Base-by-base conservation (phyloP, 2,113 vertebrate species). In the Ochotona princeps region DNA sequence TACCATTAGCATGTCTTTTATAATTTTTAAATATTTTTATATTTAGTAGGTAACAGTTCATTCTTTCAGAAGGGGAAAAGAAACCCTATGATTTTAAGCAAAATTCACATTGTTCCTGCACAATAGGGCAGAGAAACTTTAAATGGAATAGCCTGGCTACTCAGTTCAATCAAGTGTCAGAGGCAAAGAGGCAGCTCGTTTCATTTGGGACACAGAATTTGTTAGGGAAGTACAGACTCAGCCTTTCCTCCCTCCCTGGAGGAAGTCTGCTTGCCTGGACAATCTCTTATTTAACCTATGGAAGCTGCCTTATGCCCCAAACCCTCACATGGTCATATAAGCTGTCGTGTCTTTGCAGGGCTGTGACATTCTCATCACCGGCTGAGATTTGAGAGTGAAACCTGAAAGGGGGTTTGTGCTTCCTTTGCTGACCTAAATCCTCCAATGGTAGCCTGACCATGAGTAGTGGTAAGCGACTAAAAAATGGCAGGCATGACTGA, bases 321-420 rank as follows among this genome's bases (percentile, higher is more conserved):
- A 78, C 8, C 49, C 1, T 28, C 49, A 51, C 26, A 49, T 0
- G 23, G 5, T 73, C 32, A 17, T 2, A 5, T n/a, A 15, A 67
- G 12, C 72, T 90, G 26, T 76, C 26, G 83, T 65, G 35, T 75
- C 61, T 79, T 69, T 74, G 73, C 32, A 9, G 17, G 60, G 8
- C 66, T 54, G 38, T 79, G 67, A 87, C 80, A 61, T 57, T 80
- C n/a, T 91, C 28, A 35, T 91, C 67, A 32, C 44, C 87, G 78
- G 25, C 38, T 92, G 82, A 92, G 83, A 93, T 93, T 93, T 93
- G 63, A 87, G 67, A 88, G 47, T 66, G n/a, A 96, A 84, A 35
- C 14, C 89, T 57, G 9, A 63, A 70, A 81, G 30, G 9, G 49
- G 25, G 2, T 84, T 89, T 78, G 54, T 44, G 23, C 79, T 91